phyloP scores from a whole-genome alignment of 2,113 vertebrate genomes.

The Chloebia gouldiae region DNA sequence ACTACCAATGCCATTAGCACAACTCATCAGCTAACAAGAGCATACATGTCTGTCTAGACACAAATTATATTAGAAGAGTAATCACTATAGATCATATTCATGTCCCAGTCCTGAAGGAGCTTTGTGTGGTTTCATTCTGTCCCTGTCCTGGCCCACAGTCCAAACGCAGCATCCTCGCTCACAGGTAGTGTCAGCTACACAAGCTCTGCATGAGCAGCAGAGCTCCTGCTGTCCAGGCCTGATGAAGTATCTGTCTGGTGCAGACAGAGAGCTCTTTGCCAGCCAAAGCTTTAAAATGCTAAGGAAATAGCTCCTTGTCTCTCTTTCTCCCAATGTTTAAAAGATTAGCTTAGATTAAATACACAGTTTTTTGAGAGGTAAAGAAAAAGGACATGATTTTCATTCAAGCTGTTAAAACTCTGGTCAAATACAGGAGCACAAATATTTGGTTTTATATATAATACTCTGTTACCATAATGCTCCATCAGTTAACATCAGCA shows the following conservation, averaged over 20 bases:
- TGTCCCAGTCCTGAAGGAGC: not conserved
- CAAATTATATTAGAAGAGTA: constrained; percentile 42
- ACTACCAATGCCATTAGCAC: constrained; percentile 45
- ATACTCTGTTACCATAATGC: not conserved
- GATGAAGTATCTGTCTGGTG: not conserved
- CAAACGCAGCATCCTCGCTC: not conserved
- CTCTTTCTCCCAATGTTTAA: not conserved
- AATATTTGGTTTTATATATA: not conserved
- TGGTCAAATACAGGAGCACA: not conserved
- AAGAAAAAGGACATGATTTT: not conserved
- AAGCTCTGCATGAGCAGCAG: not conserved
- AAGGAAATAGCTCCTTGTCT: not conserved
- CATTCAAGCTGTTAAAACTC: not conserved
- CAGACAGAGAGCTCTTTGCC: not conserved
- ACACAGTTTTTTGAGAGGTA: not conserved
- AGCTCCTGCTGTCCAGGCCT: not conserved
- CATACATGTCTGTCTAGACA: constrained; percentile 51
- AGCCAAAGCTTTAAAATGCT: not conserved
- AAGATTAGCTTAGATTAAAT: constrained; percentile 16
- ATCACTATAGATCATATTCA: constrained; percentile 23
- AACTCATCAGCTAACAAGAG: constrained; percentile 60
- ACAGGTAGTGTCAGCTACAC: not conserved
- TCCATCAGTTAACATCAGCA: not conserved
- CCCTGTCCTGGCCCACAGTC: not conserved
- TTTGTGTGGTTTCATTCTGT: not conserved